Evolutionary conservation across 2,888 invertebrate genomes (phyloP).

Genomic region (Cerastis rubricosa): DNA sequence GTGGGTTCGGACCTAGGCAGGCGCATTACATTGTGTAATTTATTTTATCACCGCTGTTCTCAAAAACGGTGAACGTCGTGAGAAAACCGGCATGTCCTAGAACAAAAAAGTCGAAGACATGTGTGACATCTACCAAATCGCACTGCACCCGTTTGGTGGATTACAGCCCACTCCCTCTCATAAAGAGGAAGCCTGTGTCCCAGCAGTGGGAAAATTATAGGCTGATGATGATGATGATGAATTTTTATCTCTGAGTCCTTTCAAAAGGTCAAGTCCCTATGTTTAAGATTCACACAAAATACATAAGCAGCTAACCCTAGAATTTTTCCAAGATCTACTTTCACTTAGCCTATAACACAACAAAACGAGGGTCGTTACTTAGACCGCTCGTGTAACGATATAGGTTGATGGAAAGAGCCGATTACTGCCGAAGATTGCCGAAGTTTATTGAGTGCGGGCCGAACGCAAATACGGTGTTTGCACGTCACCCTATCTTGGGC

Average conservation of each 20-base stretch:
- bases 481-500: conserved; percentile 58
- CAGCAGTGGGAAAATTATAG: too few species aligned
- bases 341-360: conserved; percentile 40
- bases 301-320: not conserved
- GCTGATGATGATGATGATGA: too few species aligned
- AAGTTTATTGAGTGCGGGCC: conserved; percentile 57
- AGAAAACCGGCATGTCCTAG: too few species aligned
- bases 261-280: not conserved
- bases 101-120: too few species aligned
- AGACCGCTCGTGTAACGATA: conserved; percentile 58
- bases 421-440: conserved; percentile 61
- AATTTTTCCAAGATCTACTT: not conserved
- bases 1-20: too few species aligned
- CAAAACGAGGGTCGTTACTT: conserved; percentile 54
- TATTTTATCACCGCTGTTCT: too few species aligned
- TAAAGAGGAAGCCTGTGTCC: too few species aligned
- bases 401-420: conserved; percentile 63
- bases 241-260: not conserved
- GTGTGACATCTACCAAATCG: too few species aligned
- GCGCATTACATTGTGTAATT: too few species aligned
- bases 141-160: too few species aligned
- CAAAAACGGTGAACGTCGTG: too few species aligned
- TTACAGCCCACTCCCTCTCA: too few species aligned
- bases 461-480: conserved; percentile 70
- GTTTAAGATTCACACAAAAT: conserved; percentile 10